Evolutionary conservation across 2,113 vertebrate species (phyloP).

Genomic region (Hyaena hyaena): DNA sequence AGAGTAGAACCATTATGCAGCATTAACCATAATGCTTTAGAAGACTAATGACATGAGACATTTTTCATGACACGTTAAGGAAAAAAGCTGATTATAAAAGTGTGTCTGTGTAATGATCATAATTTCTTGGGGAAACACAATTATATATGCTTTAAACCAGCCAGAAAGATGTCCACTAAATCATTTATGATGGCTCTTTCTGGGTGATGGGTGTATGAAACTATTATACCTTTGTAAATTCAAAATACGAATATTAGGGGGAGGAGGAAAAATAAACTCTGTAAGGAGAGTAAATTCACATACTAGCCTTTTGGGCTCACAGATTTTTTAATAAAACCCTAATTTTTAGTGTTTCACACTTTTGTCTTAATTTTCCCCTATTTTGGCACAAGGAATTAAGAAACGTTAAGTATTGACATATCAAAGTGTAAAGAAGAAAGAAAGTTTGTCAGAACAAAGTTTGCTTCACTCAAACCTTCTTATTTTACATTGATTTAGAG

Average conservation of each 20-base stretch:
- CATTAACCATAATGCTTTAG: constrained; percentile 30
- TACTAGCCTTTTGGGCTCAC: background rate
- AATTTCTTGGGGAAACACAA: constrained; percentile 21
- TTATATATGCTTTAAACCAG: constrained; percentile 38
- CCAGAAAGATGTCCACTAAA: background rate
- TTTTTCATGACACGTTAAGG: constrained; percentile 18
- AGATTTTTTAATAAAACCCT: background rate
- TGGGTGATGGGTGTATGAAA: background rate
- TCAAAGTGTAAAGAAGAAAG: background rate
- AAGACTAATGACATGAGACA: background rate
- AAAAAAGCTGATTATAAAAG: background rate
- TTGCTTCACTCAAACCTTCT: background rate
- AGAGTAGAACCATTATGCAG: background rate
- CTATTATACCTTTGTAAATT: constrained; percentile 35
- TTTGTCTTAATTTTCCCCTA: constrained; percentile 30
- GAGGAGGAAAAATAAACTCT: background rate
- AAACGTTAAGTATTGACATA: constrained; percentile 1
- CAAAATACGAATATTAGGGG: constrained; percentile 34
- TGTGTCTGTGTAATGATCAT: constrained; percentile 22
- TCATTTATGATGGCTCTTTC: background rate
- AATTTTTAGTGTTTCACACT: constrained; percentile 2
- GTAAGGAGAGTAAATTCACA: background rate
- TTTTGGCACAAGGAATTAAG: background rate
- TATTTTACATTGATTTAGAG: constrained; percentile 18
- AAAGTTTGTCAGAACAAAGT: background rate